Evolutionary conservation across 2,888 invertebrate species (phyloP).

Genomic region (Hydroisotoma schaefferi): DNA sequence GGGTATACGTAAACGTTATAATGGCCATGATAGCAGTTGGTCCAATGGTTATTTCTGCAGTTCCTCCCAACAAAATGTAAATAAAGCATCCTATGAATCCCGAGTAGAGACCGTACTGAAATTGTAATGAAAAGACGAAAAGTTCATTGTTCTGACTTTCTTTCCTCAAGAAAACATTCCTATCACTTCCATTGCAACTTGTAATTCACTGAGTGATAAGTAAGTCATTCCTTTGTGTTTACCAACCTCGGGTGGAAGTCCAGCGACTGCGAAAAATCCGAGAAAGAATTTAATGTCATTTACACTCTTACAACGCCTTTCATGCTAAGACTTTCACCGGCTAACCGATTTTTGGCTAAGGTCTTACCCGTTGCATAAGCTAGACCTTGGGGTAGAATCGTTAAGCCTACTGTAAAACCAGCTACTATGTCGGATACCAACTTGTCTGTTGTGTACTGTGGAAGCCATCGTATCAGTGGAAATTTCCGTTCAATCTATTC

Average conservation of each 20-base stretch:
- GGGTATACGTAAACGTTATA: slow-evolving; percentile 42
- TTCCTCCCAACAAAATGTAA: slow-evolving; percentile 47
- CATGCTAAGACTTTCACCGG: too few relatives aligned
- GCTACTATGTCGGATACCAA: slow-evolving; percentile 44
- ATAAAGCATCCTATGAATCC: slow-evolving; percentile 48
- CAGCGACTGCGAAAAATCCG: slow-evolving; percentile 64
- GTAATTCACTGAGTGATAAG: too few relatives aligned
- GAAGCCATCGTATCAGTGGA: slow-evolving; percentile 44
- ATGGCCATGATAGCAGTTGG: slow-evolving; percentile 19
- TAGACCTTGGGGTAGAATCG: slow-evolving; percentile 42
- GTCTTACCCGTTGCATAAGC: slow-evolving; percentile 44
- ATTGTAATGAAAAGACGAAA: too few relatives aligned
- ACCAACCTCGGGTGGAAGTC: slow-evolving; percentile 55
- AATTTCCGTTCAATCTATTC: slow-evolving; percentile 41
- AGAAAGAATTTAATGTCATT: not conserved
- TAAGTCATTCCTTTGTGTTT: too few relatives aligned
- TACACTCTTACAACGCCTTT: too few relatives aligned
- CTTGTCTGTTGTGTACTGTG: slow-evolving; percentile 41
- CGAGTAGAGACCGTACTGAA: slow-evolving; percentile 40
- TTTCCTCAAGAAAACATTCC: too few relatives aligned
- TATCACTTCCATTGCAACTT: slow-evolving; percentile 27
- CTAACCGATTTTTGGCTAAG: too few relatives aligned
- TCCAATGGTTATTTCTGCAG: slow-evolving; percentile 37
- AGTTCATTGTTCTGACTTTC: too few relatives aligned
- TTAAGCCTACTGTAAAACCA: slow-evolving; percentile 43